phyloP scores from a whole-genome alignment of 2,888 invertebrate species.

The Campopleginae sp. region DNA sequence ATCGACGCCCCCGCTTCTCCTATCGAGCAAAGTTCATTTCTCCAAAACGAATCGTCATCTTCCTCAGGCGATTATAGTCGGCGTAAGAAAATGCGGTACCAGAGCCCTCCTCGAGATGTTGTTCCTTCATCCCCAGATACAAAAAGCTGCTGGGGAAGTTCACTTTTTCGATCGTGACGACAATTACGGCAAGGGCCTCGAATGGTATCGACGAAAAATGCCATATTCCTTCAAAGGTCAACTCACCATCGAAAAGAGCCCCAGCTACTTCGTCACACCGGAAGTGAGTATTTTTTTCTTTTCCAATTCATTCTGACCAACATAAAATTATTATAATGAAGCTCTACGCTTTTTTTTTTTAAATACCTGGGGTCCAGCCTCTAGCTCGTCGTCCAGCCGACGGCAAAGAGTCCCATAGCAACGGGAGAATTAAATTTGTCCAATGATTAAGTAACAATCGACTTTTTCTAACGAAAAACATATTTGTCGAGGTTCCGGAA shows the following conservation, averaged over 20 bases:
- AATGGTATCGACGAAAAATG: constrained; percentile 98
- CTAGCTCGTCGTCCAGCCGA: background rate
- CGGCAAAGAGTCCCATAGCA: too few species aligned
- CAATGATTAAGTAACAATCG: background rate
- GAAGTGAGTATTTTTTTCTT: constrained; percentile 87
- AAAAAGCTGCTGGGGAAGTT: constrained; percentile 96
- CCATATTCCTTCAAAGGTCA: constrained; percentile 96
- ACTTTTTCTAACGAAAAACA: background rate
- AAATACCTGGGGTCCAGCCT: too few species aligned
- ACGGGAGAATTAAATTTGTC: too few species aligned
- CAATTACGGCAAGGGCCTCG: constrained; percentile 95
- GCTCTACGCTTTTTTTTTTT: too few species aligned
- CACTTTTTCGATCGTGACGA: constrained; percentile 99
- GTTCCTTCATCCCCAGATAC: constrained; percentile 96
- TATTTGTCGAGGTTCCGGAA: constrained; percentile 91
- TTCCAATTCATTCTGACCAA: background rate
- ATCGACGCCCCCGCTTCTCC: constrained; percentile 84
- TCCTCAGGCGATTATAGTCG: constrained; percentile 95
- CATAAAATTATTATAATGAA: background rate
- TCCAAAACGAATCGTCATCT: constrained; percentile 87
- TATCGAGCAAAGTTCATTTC: constrained; percentile 86
- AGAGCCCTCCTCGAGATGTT: constrained; percentile 98
- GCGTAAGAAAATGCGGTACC: constrained; percentile 98
- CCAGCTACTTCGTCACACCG: constrained; percentile 98
- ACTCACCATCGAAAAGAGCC: constrained; percentile 98